Evolutionary conservation across 2,888 invertebrate genomes (phyloP).

Genomic region (Aleiodes alternator): DNA sequence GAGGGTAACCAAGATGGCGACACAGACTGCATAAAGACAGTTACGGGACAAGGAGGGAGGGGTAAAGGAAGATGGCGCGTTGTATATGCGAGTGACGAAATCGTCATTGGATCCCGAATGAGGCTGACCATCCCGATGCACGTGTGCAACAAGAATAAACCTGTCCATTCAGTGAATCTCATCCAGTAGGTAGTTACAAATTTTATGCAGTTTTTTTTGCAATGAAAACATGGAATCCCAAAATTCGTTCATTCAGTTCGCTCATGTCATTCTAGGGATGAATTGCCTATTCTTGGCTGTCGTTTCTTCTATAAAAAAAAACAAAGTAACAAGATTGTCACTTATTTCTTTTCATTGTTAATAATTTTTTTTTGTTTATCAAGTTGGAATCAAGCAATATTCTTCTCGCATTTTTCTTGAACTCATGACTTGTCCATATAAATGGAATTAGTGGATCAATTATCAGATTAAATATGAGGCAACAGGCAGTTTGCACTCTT

Average conservation of each 20-base stretch:
- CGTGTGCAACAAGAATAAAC: conserved; percentile 39
- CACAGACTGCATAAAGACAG: neutral
- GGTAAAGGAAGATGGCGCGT: conserved; percentile 7
- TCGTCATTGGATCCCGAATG: conserved; percentile 35
- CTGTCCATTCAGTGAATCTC: conserved; percentile 40
- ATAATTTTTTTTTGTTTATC: too few relatives aligned
- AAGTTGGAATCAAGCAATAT: too few relatives aligned
- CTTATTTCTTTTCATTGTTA: too few relatives aligned
- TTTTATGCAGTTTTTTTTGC: neutral
- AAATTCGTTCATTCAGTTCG: too few relatives aligned
- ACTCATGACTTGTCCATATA: neutral
- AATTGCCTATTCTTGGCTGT: too few relatives aligned
- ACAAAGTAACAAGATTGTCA: too few relatives aligned
- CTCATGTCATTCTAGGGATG: too few relatives aligned
- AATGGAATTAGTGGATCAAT: conserved; percentile 21
- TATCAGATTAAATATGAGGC: conserved; percentile 14
- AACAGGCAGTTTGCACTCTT: conserved; percentile 25
- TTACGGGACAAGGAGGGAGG: neutral
- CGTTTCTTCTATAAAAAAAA: too few relatives aligned
- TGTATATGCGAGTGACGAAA: conserved; percentile 40
- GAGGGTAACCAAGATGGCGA: conserved; percentile 22
- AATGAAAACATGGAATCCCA: too few relatives aligned
- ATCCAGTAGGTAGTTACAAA: conserved; percentile 23
- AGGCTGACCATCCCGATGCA: conserved; percentile 37
- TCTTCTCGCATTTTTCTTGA: neutral